Conservation (phyloP, 2,113 vertebrate genomes). For the Pitta sordida region DNA sequence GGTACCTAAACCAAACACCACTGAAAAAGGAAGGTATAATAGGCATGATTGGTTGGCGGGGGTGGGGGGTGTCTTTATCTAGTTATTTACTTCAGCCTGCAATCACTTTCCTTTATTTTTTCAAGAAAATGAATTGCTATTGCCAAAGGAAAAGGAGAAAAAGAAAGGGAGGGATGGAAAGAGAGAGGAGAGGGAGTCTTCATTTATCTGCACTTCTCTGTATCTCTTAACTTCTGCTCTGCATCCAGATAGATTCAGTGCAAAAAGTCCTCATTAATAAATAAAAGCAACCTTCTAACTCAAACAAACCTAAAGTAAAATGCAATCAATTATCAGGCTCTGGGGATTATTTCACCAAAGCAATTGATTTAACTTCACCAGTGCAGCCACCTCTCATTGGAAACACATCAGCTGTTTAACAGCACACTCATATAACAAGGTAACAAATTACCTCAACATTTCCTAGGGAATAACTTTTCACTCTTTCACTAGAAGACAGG, state of each 20-base stretch:
- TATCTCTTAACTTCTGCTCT: background rate
- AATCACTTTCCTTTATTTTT: background rate
- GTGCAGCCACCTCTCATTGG: background rate
- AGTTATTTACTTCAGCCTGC: background rate
- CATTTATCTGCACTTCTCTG: background rate
- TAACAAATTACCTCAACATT: conserved; percentile 3
- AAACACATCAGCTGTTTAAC: background rate
- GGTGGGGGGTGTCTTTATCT: background rate
- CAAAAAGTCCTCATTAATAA: conserved; percentile 7
- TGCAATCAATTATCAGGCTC: background rate
- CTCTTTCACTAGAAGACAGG: background rate
- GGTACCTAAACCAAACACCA: background rate
- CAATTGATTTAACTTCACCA: conserved; percentile 22
- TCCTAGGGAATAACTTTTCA: background rate
- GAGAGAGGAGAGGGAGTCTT: background rate
- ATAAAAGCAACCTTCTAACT: background rate
- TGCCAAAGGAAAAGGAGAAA: background rate
- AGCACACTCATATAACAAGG: background rate
- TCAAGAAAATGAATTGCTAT: background rate
- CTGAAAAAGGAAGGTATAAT: background rate
- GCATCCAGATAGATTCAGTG: background rate
- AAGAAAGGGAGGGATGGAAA: background rate
- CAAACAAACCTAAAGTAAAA: background rate
- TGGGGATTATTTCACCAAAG: conserved; percentile 18
- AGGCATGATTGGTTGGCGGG: background rate